Conservation (phyloP, 2,888 invertebrate genomes). For the Drosophila bunnanda region DNA sequence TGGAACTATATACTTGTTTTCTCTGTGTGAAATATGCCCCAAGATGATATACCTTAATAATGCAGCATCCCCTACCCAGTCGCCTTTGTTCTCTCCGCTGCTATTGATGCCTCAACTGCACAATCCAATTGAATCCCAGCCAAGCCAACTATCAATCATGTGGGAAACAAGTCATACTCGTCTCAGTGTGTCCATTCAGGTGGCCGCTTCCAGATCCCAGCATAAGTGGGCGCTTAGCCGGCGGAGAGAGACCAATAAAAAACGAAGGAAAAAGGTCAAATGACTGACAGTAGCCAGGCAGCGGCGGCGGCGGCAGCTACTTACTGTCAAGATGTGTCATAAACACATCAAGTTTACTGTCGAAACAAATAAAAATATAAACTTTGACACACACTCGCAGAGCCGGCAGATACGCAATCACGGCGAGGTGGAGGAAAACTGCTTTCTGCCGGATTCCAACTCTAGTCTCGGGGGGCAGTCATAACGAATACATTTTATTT, state of each 20-base stretch:
- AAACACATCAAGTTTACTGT: constrained; percentile 81
- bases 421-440: constrained; percentile 61
- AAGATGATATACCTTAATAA: background rate
- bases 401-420: constrained; percentile 60
- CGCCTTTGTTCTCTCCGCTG: background rate
- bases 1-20: background rate
- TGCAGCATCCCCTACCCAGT: background rate
- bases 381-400: constrained; percentile 71
- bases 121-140: constrained; percentile 25
- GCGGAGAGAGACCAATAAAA: constrained; percentile 34
- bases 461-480: constrained; percentile 51
- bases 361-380: constrained; percentile 80
- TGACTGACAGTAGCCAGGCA: constrained; percentile 66
- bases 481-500: constrained; percentile 79
- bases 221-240: constrained; percentile 66
- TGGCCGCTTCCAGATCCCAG: constrained; percentile 34
- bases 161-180: constrained; percentile 46
- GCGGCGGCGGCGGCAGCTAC: constrained; percentile 57
- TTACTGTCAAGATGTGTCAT: constrained; percentile 81
- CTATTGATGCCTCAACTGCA: constrained; percentile 14
- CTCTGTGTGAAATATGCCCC: background rate
- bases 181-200: constrained; percentile 37
- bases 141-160: constrained; percentile 46
- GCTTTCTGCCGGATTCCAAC: constrained; percentile 7
- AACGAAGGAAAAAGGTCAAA: constrained; percentile 74